Conservation (phyloP, 1,140 invertebrate species). For the Zaprionus inermis region DNA sequence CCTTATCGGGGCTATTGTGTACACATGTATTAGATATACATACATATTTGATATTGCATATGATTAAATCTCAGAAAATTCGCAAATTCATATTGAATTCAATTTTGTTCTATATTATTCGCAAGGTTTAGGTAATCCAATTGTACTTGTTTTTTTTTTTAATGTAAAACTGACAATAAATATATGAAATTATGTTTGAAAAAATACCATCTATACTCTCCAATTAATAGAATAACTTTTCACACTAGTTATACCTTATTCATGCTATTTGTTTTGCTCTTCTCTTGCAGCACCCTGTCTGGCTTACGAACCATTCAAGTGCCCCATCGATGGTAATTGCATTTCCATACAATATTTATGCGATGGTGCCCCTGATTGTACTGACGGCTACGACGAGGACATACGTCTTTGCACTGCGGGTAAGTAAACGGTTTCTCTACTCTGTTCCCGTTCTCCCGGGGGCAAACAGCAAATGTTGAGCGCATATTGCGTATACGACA, state of each 20-base stretch:
- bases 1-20: neutral
- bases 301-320: constrained; percentile 97
- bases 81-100: neutral
- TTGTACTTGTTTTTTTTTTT: neutral
- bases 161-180: neutral
- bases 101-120: neutral
- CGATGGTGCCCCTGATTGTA: constrained; percentile 97
- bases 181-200: neutral
- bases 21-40: neutral
- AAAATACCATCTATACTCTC: too few relatives aligned
- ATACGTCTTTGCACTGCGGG: constrained; percentile 96
- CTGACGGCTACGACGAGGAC: constrained; percentile 93
- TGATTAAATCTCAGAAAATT: neutral
- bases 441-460: too few relatives aligned
- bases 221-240: neutral
- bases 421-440: constrained; percentile 83
- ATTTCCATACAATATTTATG: constrained; percentile 98
- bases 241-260: neutral
- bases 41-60: neutral
- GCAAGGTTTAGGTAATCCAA: neutral
- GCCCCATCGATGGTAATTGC: constrained; percentile 95
- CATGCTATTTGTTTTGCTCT: constrained; percentile 10
- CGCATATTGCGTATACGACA: constrained; percentile 11
- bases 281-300: constrained; percentile 88
- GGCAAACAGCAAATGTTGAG: neutral